These are phyloP conservation scores for Nasua narica DNA, from an alignment of 2,797 vertebrate genomes.

Conservation along the genomic window DNA sequence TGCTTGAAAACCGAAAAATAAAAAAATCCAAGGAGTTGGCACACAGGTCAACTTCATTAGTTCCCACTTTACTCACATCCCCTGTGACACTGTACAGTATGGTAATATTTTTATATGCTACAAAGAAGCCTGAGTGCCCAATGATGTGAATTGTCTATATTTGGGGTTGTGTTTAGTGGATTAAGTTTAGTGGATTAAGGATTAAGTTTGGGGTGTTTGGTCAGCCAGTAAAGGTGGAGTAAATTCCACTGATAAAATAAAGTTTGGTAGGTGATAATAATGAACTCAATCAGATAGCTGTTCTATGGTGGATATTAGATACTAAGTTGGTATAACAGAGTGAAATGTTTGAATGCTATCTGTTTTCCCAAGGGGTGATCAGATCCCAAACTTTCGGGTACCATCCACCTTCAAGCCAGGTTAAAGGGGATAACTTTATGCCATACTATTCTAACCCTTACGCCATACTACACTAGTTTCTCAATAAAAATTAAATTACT, in stretches of 20 bases:
- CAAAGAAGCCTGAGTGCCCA: fast-evolving
- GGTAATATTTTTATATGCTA: background rate
- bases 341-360: background rate
- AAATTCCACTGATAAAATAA: background rate
- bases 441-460: background rate
- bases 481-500: background rate
- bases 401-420: background rate
- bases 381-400: background rate
- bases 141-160: background rate
- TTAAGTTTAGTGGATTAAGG: background rate
- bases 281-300: background rate
- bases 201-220: background rate
- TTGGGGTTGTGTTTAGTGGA: background rate
- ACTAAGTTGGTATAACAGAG: background rate
- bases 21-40: background rate
- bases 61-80: background rate
- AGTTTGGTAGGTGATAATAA: background rate
- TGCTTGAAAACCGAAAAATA: background rate
- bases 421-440: background rate
- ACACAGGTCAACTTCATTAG: background rate
- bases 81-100: background rate
- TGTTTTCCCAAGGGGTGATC: background rate
- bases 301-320: background rate
- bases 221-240: background rate
- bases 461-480: background rate